Evolutionary conservation across 2,113 vertebrate genomes (phyloP).

Genomic region (Anhinga anhinga): DNA sequence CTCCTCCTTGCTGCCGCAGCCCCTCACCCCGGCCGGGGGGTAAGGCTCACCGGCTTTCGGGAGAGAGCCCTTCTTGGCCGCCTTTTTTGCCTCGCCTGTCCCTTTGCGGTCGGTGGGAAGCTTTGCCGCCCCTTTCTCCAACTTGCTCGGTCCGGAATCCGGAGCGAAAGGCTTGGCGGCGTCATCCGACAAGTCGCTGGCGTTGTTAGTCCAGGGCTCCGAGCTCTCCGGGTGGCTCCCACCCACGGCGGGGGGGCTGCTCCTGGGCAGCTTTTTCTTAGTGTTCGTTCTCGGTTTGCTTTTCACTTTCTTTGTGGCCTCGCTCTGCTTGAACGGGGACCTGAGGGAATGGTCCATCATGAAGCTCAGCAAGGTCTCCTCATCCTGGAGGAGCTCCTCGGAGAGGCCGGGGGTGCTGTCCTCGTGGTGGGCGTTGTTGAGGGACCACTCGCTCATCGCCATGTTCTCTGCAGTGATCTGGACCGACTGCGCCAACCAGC

Average conservation of each 20-base stretch:
- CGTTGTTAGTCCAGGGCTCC: conserved; percentile 58
- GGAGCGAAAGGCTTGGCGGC: conserved; percentile 58
- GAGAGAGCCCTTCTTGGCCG: conserved; percentile 68
- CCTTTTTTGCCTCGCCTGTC: conserved; percentile 52
- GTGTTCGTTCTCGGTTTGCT: conserved; percentile 77
- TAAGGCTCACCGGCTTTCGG: conserved; percentile 82
- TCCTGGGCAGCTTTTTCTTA: conserved; percentile 71
- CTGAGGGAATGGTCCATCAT: conserved; percentile 94
- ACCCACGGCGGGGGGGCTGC: conserved; percentile 14
- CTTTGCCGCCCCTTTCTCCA: conserved; percentile 56
- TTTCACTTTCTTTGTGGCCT: conserved; percentile 83
- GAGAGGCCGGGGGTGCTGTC: conserved; percentile 86
- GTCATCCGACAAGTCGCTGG: conserved; percentile 51
- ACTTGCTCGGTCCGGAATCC: conserved; percentile 62
- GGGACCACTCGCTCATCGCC: conserved; percentile 90
- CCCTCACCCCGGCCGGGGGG: conserved; percentile 68
- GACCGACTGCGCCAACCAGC: conserved; percentile 93
- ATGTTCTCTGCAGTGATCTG: conserved; percentile 94
- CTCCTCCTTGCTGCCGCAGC: conserved; percentile 58
- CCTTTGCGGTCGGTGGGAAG: conserved; percentile 41
- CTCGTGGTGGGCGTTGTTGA: conserved; percentile 83
- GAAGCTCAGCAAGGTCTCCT: conserved; percentile 92
- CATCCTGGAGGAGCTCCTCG: conserved; percentile 90
- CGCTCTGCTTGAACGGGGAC: conserved; percentile 85
- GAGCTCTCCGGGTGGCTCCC: conserved; percentile 52